Percentiles rank a stretch among this genome's conserved stretches.
phyloP scores from a whole-genome alignment of 2,113 vertebrate species.

The Numenius arquata region DNA sequence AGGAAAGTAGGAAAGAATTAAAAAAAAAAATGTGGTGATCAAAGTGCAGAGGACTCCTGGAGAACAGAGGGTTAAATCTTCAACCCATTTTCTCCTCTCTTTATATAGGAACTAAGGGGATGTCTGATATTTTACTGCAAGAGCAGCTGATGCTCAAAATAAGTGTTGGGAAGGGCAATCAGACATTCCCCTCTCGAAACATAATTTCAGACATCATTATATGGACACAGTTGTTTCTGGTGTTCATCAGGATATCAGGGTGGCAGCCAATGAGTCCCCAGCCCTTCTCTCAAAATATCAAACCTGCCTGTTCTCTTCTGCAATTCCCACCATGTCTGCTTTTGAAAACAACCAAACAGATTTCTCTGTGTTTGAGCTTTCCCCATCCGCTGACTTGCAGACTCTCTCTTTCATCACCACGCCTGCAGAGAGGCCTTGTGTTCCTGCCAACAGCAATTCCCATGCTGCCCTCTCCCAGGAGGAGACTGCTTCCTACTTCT shows the following conservation, averaged over 20 bases:
- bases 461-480: not conserved
- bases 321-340: not conserved
- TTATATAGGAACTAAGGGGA: not conserved
- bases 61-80: not conserved
- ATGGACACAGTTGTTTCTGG: rapidly evolving
- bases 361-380: not conserved
- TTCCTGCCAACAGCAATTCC: not conserved
- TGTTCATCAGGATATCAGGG: not conserved
- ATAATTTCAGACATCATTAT: not conserved
- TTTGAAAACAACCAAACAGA: not conserved
- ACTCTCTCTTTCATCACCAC: not conserved
- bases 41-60: not conserved
- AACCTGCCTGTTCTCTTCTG: not conserved
- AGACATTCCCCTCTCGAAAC: not conserved
- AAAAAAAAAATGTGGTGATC: not conserved
- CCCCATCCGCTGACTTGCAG: not conserved
- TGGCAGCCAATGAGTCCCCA: not conserved
- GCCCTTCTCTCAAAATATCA: not conserved
- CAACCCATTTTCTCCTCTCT: not conserved
- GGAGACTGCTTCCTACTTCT: not conserved
- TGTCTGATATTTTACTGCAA: not conserved
- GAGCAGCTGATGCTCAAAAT: constrained; percentile 25
- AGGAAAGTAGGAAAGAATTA: not conserved
- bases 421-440: not conserved
- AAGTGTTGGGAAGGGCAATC: not conserved